These are phyloP conservation scores for Lathronympha strigana DNA, from an alignment of 2,888 invertebrate species.

Conservation along the genomic window DNA sequence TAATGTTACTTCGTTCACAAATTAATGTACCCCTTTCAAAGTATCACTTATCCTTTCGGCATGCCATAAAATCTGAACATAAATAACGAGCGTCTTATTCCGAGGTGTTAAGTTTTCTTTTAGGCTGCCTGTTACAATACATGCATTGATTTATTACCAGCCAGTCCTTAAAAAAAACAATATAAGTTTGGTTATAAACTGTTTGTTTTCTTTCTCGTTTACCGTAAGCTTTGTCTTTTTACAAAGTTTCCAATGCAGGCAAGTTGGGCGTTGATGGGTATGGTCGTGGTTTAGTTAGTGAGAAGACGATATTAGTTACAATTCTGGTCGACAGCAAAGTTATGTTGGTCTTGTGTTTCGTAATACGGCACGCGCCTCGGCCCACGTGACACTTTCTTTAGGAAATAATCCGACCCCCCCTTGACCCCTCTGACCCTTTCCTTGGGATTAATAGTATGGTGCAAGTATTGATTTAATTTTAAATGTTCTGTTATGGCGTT, in stretches of 20 bases:
- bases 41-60: slow-evolving; percentile 39
- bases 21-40: slow-evolving; percentile 33
- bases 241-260: slow-evolving; percentile 26
- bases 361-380: slow-evolving; percentile 66
- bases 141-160: slow-evolving; percentile 32
- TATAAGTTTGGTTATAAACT: slow-evolving; percentile 33
- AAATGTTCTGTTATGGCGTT: background rate
- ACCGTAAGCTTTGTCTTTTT: slow-evolving; percentile 34
- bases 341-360: slow-evolving; percentile 47
- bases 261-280: slow-evolving; percentile 11
- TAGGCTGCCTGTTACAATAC: slow-evolving; percentile 9
- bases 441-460: slow-evolving; percentile 50
- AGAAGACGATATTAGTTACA: slow-evolving; percentile 10
- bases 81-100: slow-evolving; percentile 12
- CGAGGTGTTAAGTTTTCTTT: slow-evolving; percentile 23
- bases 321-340: background rate
- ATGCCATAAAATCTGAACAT: slow-evolving; percentile 22
- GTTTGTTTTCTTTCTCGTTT: slow-evolving; percentile 31
- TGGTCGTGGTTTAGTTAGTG: background rate
- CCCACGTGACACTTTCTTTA: slow-evolving; percentile 75
- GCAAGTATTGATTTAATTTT: slow-evolving; percentile 17
- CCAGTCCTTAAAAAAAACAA: slow-evolving; percentile 35
- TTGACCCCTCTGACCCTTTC: slow-evolving; percentile 54
- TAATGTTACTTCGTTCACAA: slow-evolving; percentile 22
- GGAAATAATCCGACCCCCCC: slow-evolving; percentile 61